Percentiles rank a stretch among this genome's conserved stretches.
Conservation (phyloP, 92 coral and sea anemone genomes). For the Anthopleura xanthogrammica region DNA sequence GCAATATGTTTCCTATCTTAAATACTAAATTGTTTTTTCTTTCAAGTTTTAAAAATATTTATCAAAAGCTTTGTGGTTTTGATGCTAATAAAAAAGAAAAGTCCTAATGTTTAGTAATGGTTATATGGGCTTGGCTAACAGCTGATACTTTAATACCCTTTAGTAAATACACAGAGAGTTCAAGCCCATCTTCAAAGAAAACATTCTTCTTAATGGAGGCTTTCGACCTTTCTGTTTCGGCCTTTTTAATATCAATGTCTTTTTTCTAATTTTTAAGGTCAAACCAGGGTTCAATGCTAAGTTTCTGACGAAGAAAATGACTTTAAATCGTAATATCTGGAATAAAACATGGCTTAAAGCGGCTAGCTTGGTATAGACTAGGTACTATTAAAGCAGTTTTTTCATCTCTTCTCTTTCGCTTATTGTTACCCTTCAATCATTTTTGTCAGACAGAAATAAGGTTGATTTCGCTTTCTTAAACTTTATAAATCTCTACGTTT, state of each 20-base stretch:
- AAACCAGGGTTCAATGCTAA: too few species aligned
- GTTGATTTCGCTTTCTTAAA: background rate
- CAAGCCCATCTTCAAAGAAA: constrained; percentile 15
- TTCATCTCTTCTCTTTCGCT: background rate
- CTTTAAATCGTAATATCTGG: too few species aligned
- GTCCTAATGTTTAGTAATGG: background rate
- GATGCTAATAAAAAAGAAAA: constrained; percentile 1
- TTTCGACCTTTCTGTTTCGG: constrained; percentile 1
- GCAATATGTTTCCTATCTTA: background rate
- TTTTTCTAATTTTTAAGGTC: too few species aligned
- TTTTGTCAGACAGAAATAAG: background rate
- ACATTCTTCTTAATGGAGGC: background rate
- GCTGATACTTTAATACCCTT: constrained; percentile 7
- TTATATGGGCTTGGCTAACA: constrained; percentile 23
- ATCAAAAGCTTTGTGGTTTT: background rate
- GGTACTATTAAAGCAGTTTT: too few species aligned
- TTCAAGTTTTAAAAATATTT: background rate
- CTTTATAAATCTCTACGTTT: background rate
- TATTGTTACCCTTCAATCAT: background rate
- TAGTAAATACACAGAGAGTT: constrained; percentile 17
- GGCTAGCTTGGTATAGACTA: too few species aligned
- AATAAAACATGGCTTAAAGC: too few species aligned
- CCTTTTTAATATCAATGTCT: background rate
- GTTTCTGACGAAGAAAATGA: too few species aligned
- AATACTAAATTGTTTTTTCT: background rate